phyloP scores from a whole-genome alignment of 2,113 vertebrate genomes.

The Pao palembangensis region DNA sequence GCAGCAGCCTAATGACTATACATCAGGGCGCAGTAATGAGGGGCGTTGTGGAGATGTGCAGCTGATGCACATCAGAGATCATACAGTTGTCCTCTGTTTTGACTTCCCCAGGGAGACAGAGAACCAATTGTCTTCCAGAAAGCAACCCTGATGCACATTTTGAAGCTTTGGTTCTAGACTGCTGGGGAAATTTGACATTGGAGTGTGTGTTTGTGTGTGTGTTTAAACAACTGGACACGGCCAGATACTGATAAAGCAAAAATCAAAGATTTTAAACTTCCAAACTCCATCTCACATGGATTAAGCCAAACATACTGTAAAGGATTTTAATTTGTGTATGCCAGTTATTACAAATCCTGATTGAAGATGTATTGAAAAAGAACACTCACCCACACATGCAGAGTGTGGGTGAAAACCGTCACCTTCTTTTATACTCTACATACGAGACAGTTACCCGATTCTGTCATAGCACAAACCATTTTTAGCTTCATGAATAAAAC shows the following conservation, averaged over 20 bases:
- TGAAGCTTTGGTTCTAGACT: conserved; percentile 26
- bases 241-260: not conserved
- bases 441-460: conserved; percentile 65
- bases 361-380: no score
- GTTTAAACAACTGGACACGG: no score
- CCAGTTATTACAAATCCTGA: no score
- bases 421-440: conserved; percentile 22
- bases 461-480: conserved; percentile 68
- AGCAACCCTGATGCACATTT: conserved; percentile 51
- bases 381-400: no score
- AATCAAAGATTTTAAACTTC: no score
- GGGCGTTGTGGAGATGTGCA: conserved; percentile 32
- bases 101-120: conserved; percentile 38
- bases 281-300: no score
- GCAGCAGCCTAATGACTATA: conserved; percentile 55
- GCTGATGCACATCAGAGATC: conserved; percentile 18
- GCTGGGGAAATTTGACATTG: conserved; percentile 21
- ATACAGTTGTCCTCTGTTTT: conserved; percentile 56
- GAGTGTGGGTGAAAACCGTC: not conserved
- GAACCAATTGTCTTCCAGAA: conserved; percentile 39
- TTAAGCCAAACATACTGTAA: no score
- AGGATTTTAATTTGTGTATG: no score
- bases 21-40: conserved; percentile 48
- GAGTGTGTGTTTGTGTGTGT: not conserved
- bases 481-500: conserved; percentile 76